phyloP scores from a whole-genome alignment of 2,113 vertebrate genomes.

The Actinemys pallida region DNA sequence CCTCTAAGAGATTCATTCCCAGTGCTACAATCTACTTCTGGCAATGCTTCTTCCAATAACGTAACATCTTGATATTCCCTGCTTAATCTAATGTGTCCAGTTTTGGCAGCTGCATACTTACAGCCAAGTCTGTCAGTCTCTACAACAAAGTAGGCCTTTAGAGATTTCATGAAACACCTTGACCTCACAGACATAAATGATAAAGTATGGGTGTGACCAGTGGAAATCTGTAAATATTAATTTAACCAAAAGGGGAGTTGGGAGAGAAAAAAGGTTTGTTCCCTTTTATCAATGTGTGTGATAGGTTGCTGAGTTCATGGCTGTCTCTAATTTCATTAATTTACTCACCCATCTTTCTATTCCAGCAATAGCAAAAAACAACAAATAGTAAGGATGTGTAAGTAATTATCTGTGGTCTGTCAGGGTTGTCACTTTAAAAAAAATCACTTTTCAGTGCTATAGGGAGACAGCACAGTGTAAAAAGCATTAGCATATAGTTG shows the following conservation, averaged over 20 bases:
- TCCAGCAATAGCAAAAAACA: not conserved
- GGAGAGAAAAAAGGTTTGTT: not conserved
- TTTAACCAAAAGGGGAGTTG: too few species aligned
- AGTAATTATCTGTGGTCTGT: constrained; percentile 12
- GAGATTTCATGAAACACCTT: not conserved
- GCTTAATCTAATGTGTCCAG: not conserved
- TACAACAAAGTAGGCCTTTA: not conserved
- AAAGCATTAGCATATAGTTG: not conserved
- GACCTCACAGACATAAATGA: not conserved
- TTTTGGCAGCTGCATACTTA: not conserved
- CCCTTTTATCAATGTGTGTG: not conserved
- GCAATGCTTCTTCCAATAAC: not conserved
- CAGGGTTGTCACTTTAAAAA: not conserved
- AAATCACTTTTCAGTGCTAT: not conserved
- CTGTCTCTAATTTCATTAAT: not conserved
- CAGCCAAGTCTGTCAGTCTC: not conserved
- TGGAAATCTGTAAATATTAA: not conserved
- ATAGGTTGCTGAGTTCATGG: not conserved
- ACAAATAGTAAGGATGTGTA: not conserved
- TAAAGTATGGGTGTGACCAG: not conserved
- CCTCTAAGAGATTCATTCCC: not conserved
- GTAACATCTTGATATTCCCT: not conserved
- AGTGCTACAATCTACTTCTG: not conserved
- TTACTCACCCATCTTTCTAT: not conserved
- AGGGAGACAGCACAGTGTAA: not conserved